Conservation (phyloP, 2,797 vertebrate species). For the Lutjanus argentimaculatus region DNA sequence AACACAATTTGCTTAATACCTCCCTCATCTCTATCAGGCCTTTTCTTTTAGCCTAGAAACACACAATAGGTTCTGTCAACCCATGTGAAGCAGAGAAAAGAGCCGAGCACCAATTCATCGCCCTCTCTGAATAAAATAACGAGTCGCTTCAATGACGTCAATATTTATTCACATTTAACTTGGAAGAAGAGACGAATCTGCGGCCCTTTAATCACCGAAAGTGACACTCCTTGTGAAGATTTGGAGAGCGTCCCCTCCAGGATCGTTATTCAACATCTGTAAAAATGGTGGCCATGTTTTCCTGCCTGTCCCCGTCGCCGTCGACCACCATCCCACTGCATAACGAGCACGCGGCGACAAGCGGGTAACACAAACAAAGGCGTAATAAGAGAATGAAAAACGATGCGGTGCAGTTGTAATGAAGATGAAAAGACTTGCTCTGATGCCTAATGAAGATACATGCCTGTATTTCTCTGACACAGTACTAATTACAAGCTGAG, state of each 20-base stretch:
- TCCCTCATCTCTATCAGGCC: slow-evolving; percentile 14
- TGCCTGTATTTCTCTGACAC: slow-evolving; percentile 81
- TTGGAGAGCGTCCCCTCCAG: slow-evolving; percentile 13
- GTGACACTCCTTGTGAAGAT: slow-evolving; percentile 27
- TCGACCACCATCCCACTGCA: slow-evolving; percentile 29
- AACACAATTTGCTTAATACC: slow-evolving; percentile 57
- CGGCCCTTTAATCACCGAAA: slow-evolving; percentile 57
- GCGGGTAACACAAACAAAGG: slow-evolving; percentile 75
- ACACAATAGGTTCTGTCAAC: slow-evolving; percentile 31
- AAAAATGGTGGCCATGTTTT: slow-evolving; percentile 51
- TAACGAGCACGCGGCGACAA: slow-evolving; percentile 62
- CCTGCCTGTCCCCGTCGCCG: slow-evolving; percentile 20
- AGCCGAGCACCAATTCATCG: slow-evolving; percentile 38
- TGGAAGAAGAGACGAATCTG: slow-evolving; percentile 55
- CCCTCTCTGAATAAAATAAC: slow-evolving; percentile 51
- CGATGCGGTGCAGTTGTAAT: slow-evolving; percentile 78
- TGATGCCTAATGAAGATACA: slow-evolving; percentile 86
- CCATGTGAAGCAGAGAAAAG: slow-evolving; percentile 23
- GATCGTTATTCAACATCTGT: slow-evolving; percentile 57
- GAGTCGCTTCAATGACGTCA: slow-evolving; percentile 34
- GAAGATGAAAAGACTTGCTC: slow-evolving; percentile 85
- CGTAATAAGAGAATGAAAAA: slow-evolving; percentile 84
- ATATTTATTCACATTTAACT: slow-evolving; percentile 65
- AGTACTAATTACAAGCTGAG: slow-evolving; percentile 83
- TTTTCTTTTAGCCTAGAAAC: slow-evolving; percentile 20